Percentiles rank a stretch among this genome's conserved stretches.
phyloP scores from a whole-genome alignment of 2,113 vertebrate species.

The Perccottus glenii region DNA sequence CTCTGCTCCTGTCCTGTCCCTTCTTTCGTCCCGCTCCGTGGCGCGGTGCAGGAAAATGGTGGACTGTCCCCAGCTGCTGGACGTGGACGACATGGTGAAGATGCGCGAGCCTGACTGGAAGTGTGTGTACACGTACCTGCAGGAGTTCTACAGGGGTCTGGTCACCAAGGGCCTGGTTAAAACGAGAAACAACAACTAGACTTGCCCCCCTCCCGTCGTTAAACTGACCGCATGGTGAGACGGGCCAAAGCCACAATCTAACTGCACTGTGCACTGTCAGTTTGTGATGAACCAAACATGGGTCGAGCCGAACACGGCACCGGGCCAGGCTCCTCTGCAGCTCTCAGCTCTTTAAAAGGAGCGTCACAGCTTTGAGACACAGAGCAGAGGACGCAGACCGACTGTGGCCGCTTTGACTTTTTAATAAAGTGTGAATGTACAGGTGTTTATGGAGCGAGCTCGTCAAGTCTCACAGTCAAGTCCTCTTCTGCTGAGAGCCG shows the following conservation, averaged over 20 bases:
- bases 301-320: slow-evolving; percentile 6
- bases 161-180: slow-evolving; percentile 99
- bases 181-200: slow-evolving; percentile 98
- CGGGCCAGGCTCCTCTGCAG: slow-evolving; percentile 48
- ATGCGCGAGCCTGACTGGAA: slow-evolving; percentile 99
- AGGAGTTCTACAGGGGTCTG: slow-evolving; percentile 99
- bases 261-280: slow-evolving; percentile 19
- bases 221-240: slow-evolving; percentile 80
- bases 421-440: slow-evolving; percentile 38
- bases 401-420: slow-evolving; percentile 28
- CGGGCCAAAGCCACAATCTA: slow-evolving; percentile 41
- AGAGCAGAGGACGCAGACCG: slow-evolving; percentile 50
- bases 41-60: slow-evolving; percentile 90
- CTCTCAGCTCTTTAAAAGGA: slow-evolving; percentile 73
- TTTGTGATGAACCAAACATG: slow-evolving; percentile 61
- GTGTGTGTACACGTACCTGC: slow-evolving; percentile 99
- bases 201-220: slow-evolving; percentile 49
- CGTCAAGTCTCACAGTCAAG: slow-evolving; percentile 38
- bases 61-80: slow-evolving; percentile 98
- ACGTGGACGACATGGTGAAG: slow-evolving; percentile 99
- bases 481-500: slow-evolving; percentile 2
- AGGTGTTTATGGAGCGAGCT: slow-evolving; percentile 57
- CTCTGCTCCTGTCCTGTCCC: slow-evolving; percentile 12
- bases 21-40: slow-evolving; percentile 35
- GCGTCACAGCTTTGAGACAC: slow-evolving; percentile 45